phyloP scores from a whole-genome alignment of 2,113 vertebrate species.

The Crocuta crocuta region DNA sequence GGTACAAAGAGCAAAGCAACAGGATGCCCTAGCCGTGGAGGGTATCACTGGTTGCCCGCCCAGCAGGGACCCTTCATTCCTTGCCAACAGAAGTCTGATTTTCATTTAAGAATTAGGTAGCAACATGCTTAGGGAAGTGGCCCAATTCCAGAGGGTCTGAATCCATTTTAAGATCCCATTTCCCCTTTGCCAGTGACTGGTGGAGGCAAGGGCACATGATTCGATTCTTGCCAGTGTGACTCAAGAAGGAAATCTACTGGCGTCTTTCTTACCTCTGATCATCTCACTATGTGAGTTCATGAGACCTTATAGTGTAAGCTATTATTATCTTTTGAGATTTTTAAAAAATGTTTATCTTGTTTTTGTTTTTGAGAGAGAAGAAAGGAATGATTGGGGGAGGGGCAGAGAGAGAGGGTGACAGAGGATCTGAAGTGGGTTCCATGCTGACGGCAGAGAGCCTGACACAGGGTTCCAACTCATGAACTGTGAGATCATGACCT shows the following conservation, averaged over 20 bases:
- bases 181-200: not conserved
- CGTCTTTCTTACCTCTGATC: not conserved
- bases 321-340: constrained; percentile 25
- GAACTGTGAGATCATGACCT: no score
- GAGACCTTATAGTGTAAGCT: constrained; percentile 34
- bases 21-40: not conserved
- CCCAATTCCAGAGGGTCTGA: not conserved
- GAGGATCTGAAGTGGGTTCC: no score
- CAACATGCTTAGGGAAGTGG: not conserved
- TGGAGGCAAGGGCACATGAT: not conserved
- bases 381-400: no score
- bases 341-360: no score
- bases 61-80: not conserved
- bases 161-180: constrained; percentile 9
- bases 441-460: no score
- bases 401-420: no score
- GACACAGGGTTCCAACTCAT: no score
- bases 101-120: not conserved
- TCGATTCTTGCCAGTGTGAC: constrained; percentile 32
- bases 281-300: constrained; percentile 4
- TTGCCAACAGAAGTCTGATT: not conserved
- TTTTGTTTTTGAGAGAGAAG: no score
- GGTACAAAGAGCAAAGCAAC: not conserved
- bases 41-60: not conserved
- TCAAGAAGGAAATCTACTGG: constrained; percentile 16